Percentiles rank a stretch among this genome's conserved stretches.
Evolutionary conservation across 2,888 invertebrate species (phyloP).

Genomic region (Clanis bilineata): DNA sequence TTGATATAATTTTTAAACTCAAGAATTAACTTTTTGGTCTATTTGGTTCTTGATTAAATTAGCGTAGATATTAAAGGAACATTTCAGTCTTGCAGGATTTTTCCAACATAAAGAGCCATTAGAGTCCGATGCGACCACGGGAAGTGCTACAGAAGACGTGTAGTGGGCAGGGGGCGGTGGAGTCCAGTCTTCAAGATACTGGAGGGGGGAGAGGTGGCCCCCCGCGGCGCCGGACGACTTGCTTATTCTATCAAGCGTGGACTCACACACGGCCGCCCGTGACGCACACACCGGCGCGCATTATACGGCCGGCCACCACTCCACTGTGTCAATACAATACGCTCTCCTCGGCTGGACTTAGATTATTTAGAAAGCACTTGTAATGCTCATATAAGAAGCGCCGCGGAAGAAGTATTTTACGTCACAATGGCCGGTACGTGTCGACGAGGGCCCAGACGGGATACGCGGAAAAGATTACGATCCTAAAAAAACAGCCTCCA

Average conservation of each 20-base stretch:
- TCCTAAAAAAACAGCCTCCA: slow-evolving; percentile 80
- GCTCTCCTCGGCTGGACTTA: slow-evolving; percentile 82
- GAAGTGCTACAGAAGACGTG: slow-evolving; percentile 78
- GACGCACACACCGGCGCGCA: slow-evolving; percentile 62
- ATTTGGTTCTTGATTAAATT: too few relatives aligned
- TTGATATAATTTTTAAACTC: too few relatives aligned
- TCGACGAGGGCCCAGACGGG: slow-evolving; percentile 70
- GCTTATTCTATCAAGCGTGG: slow-evolving; percentile 82
- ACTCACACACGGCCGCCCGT: slow-evolving; percentile 61
- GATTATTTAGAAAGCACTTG: slow-evolving; percentile 84
- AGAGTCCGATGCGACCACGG: slow-evolving; percentile 72
- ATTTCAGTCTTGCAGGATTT: slow-evolving; percentile 8
- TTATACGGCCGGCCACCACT: slow-evolving; percentile 82
- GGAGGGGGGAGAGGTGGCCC: slow-evolving; percentile 51
- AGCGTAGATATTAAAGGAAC: too few relatives aligned
- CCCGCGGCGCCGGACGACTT: slow-evolving; percentile 75
- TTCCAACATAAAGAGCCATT: slow-evolving; percentile 71
- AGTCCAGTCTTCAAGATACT: slow-evolving; percentile 79
- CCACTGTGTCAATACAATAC: slow-evolving; percentile 83
- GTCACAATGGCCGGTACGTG: slow-evolving; percentile 81
- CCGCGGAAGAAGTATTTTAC: slow-evolving; percentile 77
- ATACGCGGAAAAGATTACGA: slow-evolving; percentile 78
- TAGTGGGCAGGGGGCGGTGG: slow-evolving; percentile 74
- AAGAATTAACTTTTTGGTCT: too few relatives aligned
- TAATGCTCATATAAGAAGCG: slow-evolving; percentile 83